phyloP scores from a whole-genome alignment of 2,888 invertebrate species.

The Synergus japonicus region DNA sequence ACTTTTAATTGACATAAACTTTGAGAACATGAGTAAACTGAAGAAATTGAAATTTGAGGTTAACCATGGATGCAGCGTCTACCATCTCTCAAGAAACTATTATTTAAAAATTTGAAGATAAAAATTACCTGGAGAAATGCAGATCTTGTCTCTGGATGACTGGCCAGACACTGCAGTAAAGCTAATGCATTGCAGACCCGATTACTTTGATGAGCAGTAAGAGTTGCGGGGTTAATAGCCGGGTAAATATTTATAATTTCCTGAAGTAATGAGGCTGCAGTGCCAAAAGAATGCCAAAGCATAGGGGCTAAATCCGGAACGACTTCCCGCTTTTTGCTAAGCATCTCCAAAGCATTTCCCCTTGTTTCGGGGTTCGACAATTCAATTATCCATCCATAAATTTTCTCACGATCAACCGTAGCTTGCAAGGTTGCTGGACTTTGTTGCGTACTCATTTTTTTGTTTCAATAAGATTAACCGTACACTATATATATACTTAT shows the following conservation, averaged over 20 bases:
- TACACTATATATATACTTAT: too few species aligned
- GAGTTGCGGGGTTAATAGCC: constrained; percentile 97
- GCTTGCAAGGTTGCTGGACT: constrained; percentile 87
- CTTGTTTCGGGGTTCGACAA: constrained; percentile 95
- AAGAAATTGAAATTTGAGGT: too few species aligned
- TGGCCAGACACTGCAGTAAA: constrained; percentile 98
- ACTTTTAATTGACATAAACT: too few species aligned
- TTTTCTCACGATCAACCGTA: constrained; percentile 91
- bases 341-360: constrained; percentile 96
- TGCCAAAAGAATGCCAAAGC: constrained; percentile 99
- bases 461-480: too few species aligned
- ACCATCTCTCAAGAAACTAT: too few species aligned
- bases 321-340: constrained; percentile 92
- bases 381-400: constrained; percentile 95
- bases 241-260: constrained; percentile 99
- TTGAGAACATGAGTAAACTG: too few species aligned
- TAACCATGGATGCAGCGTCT: too few species aligned
- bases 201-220: constrained; percentile 99
- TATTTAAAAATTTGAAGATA: too few species aligned
- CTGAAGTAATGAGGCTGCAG: constrained; percentile 94
- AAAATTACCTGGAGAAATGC: constrained; percentile 88
- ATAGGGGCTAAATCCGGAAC: constrained; percentile 98
- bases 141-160: constrained; percentile 98
- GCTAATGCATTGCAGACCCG: constrained; percentile 99
- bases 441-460: constrained; percentile 87